Percentiles rank a stretch among this genome's conserved stretches.
These are phyloP conservation scores for Mustela nigripes DNA, from an alignment of 2,113 vertebrate species.

Conservation along the genomic window DNA sequence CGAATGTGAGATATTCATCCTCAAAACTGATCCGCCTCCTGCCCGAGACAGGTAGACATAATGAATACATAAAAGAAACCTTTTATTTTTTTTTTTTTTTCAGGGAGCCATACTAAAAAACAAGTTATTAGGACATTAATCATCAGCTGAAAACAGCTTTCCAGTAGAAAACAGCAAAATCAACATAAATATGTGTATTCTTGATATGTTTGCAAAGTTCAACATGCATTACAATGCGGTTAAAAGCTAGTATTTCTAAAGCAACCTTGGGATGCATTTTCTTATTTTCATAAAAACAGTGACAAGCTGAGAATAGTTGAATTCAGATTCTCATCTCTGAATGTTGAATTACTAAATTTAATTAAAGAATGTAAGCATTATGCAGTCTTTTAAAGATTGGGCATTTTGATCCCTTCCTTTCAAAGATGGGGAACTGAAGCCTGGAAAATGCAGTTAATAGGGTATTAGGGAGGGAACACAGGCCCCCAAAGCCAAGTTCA, in stretches of 20 bases:
- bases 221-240: not conserved
- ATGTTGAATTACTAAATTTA: constrained; percentile 43
- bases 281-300: constrained; percentile 13
- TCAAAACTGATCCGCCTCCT: constrained; percentile 51
- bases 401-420: not conserved
- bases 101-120: constrained; percentile 50
- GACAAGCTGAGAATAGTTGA: constrained; percentile 37
- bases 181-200: constrained; percentile 1
- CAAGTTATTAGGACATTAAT: constrained; percentile 79
- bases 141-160: constrained; percentile 71
- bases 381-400: not conserved
- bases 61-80: constrained; percentile 78
- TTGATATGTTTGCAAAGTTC: not conserved
- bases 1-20: constrained; percentile 57
- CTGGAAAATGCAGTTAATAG: not conserved
- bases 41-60: constrained; percentile 74
- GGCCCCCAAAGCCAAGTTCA: not conserved
- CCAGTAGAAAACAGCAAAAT: constrained; percentile 52
- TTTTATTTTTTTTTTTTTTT: constrained; percentile 49
- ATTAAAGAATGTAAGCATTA: constrained; percentile 30
- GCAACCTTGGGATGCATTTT: constrained; percentile 21
- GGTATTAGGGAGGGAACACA: not conserved
- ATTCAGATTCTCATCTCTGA: constrained; percentile 13
- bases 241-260: constrained; percentile 43
- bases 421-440: not conserved